Evolutionary conservation across 1,140 invertebrate species (phyloP).

Genomic region (Drosophila nannoptera): DNA sequence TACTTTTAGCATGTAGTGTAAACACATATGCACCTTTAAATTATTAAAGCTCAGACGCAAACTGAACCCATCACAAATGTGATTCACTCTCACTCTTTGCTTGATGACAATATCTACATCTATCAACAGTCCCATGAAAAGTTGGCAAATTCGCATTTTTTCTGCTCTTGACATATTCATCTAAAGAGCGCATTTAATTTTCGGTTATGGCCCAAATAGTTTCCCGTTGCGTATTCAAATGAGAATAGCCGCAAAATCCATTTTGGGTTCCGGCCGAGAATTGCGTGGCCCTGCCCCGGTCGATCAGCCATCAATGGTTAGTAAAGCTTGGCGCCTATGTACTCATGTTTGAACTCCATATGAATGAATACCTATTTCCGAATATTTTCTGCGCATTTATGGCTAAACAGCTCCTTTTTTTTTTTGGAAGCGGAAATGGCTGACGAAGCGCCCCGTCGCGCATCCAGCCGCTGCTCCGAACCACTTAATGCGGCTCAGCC

Average conservation of each 20-base stretch:
- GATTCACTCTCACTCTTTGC: too few species aligned
- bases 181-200: conserved; percentile 27
- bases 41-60: conserved; percentile 3
- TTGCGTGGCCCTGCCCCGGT: not conserved
- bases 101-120: too few species aligned
- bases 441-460: conserved; percentile 48
- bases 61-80: not conserved
- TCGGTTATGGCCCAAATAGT: not conserved
- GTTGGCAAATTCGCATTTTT: not conserved
- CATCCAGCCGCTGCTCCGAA: conserved; percentile 15
- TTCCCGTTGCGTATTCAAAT: conserved; percentile 64
- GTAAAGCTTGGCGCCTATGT: conserved; percentile 1
- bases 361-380: conserved; percentile 67
- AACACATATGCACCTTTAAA: conserved; percentile 17
- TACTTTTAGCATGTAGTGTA: conserved; percentile 12
- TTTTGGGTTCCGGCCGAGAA: conserved; percentile 55
- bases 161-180: not conserved
- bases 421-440: conserved; percentile 46
- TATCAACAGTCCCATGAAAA: too few species aligned
- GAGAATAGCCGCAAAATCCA: conserved; percentile 64
- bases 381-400: conserved; percentile 62
- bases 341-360: conserved; percentile 33
- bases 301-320: conserved; percentile 16
- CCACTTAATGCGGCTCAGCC: conserved; percentile 25
- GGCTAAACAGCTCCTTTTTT: conserved; percentile 49